Evolutionary conservation across 2,113 vertebrate species (phyloP), one percentile per base, ranked within the genome.

Genomic region (Crotalus helleri): DNA sequence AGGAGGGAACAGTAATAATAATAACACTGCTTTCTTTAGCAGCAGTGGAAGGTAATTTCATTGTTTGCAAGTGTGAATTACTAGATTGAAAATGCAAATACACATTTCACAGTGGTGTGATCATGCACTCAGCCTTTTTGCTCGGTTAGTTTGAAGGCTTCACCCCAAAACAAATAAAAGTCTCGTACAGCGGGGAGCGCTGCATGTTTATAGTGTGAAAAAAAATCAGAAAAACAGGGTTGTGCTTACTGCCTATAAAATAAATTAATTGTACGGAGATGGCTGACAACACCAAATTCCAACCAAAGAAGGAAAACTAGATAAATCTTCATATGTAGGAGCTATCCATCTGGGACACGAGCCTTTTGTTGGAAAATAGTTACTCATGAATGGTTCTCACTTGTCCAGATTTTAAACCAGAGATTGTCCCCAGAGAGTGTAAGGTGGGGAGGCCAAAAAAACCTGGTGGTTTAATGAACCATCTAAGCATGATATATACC

Each of bases 41-140:
- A 92, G 87, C 92, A 94, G 88, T 6, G 85, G 85, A 89, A 95
- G 95, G 88, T 81, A 49, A 89, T 96, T 95, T 93, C 85, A 86
- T 93, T 96, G 95, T 94, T 96, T 93, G 93, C 94, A 89, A 1
- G 93, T 93, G 88, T 87, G 93, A 94, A 93, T 95, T 85, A 51
- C 91, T 91, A 85, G 92, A 69, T 57, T 91, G 96, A 64, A 95
- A 94, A 94, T 93, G 94, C 93, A 89, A 57, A 6, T 89, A 3
- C 69, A 1, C 85, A 46, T 93, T 94, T 95, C 91, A 90, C 88
- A 94, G 94, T 29, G 91, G 53, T 91, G 90, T 53, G 94, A 49
- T 49, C 26, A 0, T 64, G 88, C 94, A 87, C 95, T 55, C 51
- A 89, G 91, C 81, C 92, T 85, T 85, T 49, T 81, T 94, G 90